Evolutionary conservation across 2,113 vertebrate genomes (phyloP), one percentile per base, ranked within the genome.

Genomic region (Mesocricetus auratus): DNA sequence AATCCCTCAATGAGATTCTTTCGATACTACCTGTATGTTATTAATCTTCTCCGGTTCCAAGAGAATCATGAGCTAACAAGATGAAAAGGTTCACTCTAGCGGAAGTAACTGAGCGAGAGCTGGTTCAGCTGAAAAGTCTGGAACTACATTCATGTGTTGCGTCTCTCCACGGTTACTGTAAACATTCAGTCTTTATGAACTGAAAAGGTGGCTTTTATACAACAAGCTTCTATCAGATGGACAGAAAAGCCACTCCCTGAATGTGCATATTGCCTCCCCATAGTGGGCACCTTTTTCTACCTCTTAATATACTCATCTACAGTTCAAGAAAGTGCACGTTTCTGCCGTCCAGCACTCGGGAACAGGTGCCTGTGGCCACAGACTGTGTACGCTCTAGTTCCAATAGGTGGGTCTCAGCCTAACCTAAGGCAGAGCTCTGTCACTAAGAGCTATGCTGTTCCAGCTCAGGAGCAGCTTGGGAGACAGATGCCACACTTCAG

Each of bases 381-480:
- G 91, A 75, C 92, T 95, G 66, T 86, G 96, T 88, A 78, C 17
- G 85, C 42, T 24, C 81, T 73, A 93, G 91, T 0, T 96, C 42
- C 19, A 12, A 0, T 21, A 79, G 94, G 92, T 96, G 0, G 1
- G 29, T 89, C 95, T 90, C 9, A 13, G 86, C 89, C 75, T 53
- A 39, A 94, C 3, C 77, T 89, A 73, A 86, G 42, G 89, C 50
- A 79, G 45, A 53, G 89, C 47, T 78, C 91, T 94, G 74, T 77
- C 92, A 77, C 89, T 0, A 16, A 66, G 24, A 95, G 75, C 56
- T 71, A 13, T 12, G 68, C 50, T 19, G 50, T 66, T 62, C 86
- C 81, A 97, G 92, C 93, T 97, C 73, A 78, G 3, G 26, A 95
- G 93, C 85, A 96, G 95, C 90, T 97, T 91, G 96, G 75, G 75